Conservation (phyloP, 2,797 vertebrate species). For the Zenarchopterus dispar region DNA sequence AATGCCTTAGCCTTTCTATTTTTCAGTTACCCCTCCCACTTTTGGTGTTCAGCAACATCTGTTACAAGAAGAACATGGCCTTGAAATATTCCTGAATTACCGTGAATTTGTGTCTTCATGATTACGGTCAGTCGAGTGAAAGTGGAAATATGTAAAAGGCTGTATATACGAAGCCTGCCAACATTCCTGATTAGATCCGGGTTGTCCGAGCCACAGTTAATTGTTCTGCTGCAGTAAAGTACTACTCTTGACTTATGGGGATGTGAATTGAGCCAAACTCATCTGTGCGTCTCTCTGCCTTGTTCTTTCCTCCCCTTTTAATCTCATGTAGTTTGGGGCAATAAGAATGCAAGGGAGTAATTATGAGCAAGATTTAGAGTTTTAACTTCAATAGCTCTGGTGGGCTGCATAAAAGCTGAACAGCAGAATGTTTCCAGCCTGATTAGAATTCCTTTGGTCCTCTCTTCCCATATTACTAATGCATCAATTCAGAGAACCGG, state of each 20-base stretch:
- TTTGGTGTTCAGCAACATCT: background rate
- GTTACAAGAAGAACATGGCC: background rate
- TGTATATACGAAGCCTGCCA: background rate
- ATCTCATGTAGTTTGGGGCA: slow-evolving; percentile 20
- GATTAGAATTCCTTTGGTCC: slow-evolving; percentile 52
- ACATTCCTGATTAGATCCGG: slow-evolving; percentile 2
- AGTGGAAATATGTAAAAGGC: background rate
- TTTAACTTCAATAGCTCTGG: slow-evolving; percentile 58
- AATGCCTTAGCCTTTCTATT: no score
- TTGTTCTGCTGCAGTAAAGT: background rate
- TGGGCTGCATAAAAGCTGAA: slow-evolving; percentile 52
- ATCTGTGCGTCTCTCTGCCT: slow-evolving; percentile 1
- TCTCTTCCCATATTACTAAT: slow-evolving; percentile 33
- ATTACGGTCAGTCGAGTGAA: background rate
- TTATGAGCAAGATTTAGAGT: slow-evolving; percentile 46
- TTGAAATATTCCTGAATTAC: slow-evolving; percentile 1
- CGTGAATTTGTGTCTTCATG: background rate
- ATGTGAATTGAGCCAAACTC: slow-evolving; percentile 22
- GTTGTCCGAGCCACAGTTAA: slow-evolving; percentile 10
- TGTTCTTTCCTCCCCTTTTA: slow-evolving; percentile 3
- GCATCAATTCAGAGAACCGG: slow-evolving; percentile 33
- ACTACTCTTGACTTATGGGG: slow-evolving; percentile 12
- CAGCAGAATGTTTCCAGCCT: slow-evolving; percentile 45
- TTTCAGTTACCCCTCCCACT: background rate
- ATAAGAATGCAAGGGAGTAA: slow-evolving; percentile 47